phyloP scores from a whole-genome alignment of 2,888 invertebrate species.

The Thecocarcelia acutangulata region DNA sequence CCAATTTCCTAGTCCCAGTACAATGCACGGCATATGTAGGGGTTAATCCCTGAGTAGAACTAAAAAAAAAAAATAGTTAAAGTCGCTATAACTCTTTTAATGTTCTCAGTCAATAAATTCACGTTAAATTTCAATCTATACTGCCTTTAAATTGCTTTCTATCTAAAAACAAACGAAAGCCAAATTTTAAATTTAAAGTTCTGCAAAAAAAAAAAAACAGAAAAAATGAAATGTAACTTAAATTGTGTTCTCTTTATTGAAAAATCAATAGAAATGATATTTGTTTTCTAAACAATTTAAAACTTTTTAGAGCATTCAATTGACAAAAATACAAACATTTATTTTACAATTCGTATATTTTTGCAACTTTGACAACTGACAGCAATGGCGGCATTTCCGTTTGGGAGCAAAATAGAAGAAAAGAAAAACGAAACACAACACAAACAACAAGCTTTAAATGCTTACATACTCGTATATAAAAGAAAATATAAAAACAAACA shows the following conservation, averaged over 20 bases:
- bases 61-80: too few relatives aligned
- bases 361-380: constrained; percentile 64
- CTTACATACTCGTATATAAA: constrained; percentile 9
- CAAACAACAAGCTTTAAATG: constrained; percentile 34
- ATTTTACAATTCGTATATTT: constrained; percentile 42
- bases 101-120: too few relatives aligned
- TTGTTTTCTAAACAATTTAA: constrained; percentile 52
- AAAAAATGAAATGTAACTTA: not conserved
- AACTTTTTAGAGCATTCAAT: constrained; percentile 43
- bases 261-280: constrained; percentile 59
- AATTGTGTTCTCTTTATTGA: constrained; percentile 9
- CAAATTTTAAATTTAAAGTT: not conserved
- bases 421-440: not conserved
- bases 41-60: too few relatives aligned
- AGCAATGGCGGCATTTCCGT: constrained; percentile 70
- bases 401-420: constrained; percentile 38
- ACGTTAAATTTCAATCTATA: too few relatives aligned
- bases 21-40: too few relatives aligned
- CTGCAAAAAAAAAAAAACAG: not conserved
- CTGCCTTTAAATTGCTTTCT: too few relatives aligned
- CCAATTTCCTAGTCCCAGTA: too few relatives aligned
- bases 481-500: constrained; percentile 57
- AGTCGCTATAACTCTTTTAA: too few relatives aligned
- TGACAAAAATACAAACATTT: constrained; percentile 47
- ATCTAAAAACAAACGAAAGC: not conserved